Base-by-base conservation (phyloP, 1,140 invertebrate genomes). In the Cotesia vestalis region DNA sequence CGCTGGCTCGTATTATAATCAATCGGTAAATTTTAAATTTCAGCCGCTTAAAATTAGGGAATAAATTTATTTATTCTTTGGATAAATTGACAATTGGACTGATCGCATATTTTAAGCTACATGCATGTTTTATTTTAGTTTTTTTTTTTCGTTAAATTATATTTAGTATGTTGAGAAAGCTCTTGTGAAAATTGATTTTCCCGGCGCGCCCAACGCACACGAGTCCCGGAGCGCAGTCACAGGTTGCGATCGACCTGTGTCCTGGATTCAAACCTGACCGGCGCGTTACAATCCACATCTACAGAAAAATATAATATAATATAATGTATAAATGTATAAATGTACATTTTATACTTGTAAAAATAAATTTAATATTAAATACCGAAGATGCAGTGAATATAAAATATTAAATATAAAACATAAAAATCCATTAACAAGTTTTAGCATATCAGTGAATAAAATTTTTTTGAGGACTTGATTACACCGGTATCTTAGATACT, bases 151-250 rank as follows among this genome's bases (percentile, higher is more conserved):
- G 8, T 6, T 46, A 46, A 46, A 62, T 27, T 62, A 38, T 62
- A 27, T 27, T 62, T 11, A 17, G 34, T 27, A 62, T 62, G 62
- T 51, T 81, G 79, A 78, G 79, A 79, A 78, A 81, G 70, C 75
- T 73, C 72, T n/a, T 20, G 72, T 78, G 78, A 81, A 83, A 83
- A 83, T 83, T 83, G 81, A 83, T 83, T 83, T 83, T 83, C 77
- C 82, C 81, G 81, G 79, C 80, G 81, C 79, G 79, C 80, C 78
- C 68, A 62, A 70, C 52, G 46, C 40, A 46, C 40, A 55, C 61
- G 69, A 62, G 53, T 62, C 62, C 51, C 52, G 62, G 70, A 64
- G 62, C 69, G 75, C 76, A 74, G 78, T 68, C 78, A 74, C 79
- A 75, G 74, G 75, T 79, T 76, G 38, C 62, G 55, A 67, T 72